Conservation (phyloP, 2,888 invertebrate genomes). For the Siphlonurus alternatus region DNA sequence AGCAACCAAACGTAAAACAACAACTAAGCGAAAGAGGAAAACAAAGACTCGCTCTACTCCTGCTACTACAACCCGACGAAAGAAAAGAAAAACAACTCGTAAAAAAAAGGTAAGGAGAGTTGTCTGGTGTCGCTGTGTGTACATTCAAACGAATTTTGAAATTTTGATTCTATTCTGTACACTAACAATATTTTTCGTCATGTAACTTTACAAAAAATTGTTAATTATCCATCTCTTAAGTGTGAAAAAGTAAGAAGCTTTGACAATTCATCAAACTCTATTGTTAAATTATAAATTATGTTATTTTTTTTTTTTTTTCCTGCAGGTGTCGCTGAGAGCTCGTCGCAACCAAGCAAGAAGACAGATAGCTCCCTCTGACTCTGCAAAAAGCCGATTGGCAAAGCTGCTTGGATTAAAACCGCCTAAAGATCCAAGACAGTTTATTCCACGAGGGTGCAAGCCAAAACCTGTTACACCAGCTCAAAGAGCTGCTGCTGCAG, state of each 20-base stretch:
- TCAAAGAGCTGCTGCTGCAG: neutral
- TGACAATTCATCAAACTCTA: too few relatives aligned
- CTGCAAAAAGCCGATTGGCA: neutral
- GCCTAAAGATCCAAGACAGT: neutral
- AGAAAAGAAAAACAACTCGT: neutral
- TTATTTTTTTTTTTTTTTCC: neutral
- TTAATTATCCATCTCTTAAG: too few relatives aligned
- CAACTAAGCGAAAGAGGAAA: conserved; percentile 1
- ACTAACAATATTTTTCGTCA: too few relatives aligned
- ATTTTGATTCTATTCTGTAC: too few relatives aligned
- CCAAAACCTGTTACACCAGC: neutral
- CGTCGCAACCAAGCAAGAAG: neutral
- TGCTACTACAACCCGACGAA: neutral
- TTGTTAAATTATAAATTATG: too few relatives aligned
- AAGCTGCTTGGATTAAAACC: neutral
- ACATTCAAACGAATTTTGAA: too few relatives aligned
- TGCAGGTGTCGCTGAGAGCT: neutral
- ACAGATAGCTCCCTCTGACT: neutral
- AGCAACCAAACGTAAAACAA: neutral
- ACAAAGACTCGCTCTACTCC: neutral
- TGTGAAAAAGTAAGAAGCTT: too few relatives aligned
- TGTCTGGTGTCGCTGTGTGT: too few relatives aligned
- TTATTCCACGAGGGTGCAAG: neutral
- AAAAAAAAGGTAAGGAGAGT: neutral
- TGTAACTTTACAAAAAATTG: too few relatives aligned